phyloP scores from a whole-genome alignment of 2,888 invertebrate species.

The Apodemia duryi region DNA sequence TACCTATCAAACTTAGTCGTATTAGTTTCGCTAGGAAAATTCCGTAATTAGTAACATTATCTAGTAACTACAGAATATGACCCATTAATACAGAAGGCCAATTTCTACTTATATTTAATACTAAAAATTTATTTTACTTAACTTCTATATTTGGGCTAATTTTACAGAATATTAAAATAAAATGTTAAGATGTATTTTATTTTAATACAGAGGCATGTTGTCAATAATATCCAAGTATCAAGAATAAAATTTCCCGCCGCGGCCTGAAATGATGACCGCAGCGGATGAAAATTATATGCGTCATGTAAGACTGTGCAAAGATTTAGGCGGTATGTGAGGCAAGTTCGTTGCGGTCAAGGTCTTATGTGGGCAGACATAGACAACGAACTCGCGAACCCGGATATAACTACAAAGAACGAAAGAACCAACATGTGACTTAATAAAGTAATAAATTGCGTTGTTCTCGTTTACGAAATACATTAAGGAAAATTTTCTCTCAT shows the following conservation, averaged over 20 bases:
- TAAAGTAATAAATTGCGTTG: neutral
- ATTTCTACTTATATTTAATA: too few species aligned
- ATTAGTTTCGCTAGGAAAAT: slow-evolving; percentile 6
- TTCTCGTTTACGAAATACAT: neutral
- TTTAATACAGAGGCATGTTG: too few species aligned
- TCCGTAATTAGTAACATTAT: neutral
- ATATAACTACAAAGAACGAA: slow-evolving; percentile 37
- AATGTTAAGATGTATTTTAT: too few species aligned
- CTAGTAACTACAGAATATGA: neutral
- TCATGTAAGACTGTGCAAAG: slow-evolving; percentile 33
- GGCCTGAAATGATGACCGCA: neutral
- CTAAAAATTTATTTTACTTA: too few species aligned
- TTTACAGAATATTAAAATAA: too few species aligned
- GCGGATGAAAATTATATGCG: slow-evolving; percentile 30
- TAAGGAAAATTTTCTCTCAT: neutral
- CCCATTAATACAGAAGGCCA: neutral
- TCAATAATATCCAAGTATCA: neutral
- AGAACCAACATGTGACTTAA: slow-evolving; percentile 22
- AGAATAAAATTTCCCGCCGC: neutral
- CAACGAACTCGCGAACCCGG: slow-evolving; percentile 62
- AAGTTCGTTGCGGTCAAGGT: slow-evolving; percentile 71
- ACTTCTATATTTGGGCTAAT: too few species aligned
- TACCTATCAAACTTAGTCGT: neutral
- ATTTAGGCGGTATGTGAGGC: slow-evolving; percentile 37
- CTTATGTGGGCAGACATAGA: slow-evolving; percentile 56